These are phyloP conservation scores for Botrylloides violaceus DNA, from an alignment of 23 tunicate genomes.

Conservation along the genomic window DNA sequence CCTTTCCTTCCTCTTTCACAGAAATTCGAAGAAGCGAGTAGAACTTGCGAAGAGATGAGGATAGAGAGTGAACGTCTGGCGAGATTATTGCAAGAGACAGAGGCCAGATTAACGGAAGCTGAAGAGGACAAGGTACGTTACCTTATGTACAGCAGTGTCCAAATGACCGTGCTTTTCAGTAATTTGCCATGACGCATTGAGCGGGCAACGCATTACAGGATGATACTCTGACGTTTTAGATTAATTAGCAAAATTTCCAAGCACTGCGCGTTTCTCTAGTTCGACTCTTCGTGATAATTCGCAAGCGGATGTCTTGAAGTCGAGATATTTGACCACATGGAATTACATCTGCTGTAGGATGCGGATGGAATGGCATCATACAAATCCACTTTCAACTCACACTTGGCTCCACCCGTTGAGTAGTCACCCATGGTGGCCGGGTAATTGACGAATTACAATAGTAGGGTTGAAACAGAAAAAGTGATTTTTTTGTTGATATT, in stretches of 20 bases:
- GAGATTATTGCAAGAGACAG: neutral
- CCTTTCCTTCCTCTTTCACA: neutral
- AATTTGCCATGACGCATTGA: neutral
- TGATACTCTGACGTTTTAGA: too few species aligned
- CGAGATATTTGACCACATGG: too few species aligned
- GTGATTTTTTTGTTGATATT: too few species aligned
- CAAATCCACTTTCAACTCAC: too few species aligned
- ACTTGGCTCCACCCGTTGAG: too few species aligned
- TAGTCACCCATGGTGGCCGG: too few species aligned
- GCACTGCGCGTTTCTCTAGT: neutral
- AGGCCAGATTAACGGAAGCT: constrained; percentile 6
- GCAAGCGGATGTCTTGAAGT: too few species aligned
- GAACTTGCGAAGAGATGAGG: neutral
- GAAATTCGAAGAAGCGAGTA: constrained; percentile 9
- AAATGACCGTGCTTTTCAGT: neutral
- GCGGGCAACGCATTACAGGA: too few species aligned
- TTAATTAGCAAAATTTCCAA: neutral
- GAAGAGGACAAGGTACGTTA: constrained; percentile 8
- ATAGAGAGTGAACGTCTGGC: neutral
- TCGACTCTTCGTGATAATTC: neutral
- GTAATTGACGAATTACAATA: too few species aligned
- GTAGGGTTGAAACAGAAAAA: too few species aligned
- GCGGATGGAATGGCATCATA: too few species aligned
- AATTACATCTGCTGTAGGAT: too few species aligned
- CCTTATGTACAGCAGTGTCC: neutral